Conservation (phyloP, 2,797 vertebrate species). For the Hippoglossus hippoglossus region DNA sequence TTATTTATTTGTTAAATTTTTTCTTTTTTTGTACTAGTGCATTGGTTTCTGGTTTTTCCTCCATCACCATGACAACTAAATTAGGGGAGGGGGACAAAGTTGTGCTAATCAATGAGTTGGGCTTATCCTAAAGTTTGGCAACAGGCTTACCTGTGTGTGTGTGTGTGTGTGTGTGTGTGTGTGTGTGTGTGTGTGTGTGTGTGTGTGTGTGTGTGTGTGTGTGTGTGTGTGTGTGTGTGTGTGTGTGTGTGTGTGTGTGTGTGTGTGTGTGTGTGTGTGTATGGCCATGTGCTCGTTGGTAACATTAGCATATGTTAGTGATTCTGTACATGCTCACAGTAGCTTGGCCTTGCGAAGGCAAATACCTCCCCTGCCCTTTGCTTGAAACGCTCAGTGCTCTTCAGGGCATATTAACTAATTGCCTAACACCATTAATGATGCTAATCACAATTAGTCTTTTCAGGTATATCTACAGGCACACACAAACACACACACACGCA, state of each 20-base stretch:
- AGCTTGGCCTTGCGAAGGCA: slow-evolving; percentile 47
- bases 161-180: no score
- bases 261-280: no score
- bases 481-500: neutral
- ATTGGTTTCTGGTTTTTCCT: neutral
- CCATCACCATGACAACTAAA: slow-evolving; percentile 28
- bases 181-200: no score
- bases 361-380: slow-evolving; percentile 45
- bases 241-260: no score
- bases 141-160: neutral
- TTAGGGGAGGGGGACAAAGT: neutral
- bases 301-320: neutral
- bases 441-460: slow-evolving; percentile 58
- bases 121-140: neutral
- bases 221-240: no score
- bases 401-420: slow-evolving; percentile 52
- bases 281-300: neutral
- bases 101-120: neutral
- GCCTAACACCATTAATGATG: slow-evolving; percentile 46
- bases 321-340: neutral
- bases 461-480: slow-evolving; percentile 19
- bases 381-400: slow-evolving; percentile 44
- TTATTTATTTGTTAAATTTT: neutral
- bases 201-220: no score
- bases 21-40: neutral